Evolutionary conservation across 2,888 invertebrate species (phyloP).

Genomic region (Callyntrura guangdongensis): DNA sequence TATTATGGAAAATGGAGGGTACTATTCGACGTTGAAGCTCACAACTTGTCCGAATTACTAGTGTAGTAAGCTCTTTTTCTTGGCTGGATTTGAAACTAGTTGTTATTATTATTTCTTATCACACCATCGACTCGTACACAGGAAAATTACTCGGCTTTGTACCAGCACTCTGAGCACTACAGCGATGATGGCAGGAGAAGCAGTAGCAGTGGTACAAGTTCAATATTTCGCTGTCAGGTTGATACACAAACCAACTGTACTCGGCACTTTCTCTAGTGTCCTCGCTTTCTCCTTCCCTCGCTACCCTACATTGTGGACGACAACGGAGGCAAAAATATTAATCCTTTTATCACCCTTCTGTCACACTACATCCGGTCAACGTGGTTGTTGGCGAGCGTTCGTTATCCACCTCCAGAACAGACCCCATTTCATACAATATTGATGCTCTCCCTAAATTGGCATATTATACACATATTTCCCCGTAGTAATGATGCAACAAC

Average conservation of each 20-base stretch:
- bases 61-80: no score
- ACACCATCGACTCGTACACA: neutral
- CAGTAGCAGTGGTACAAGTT: neutral
- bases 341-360: conserved; percentile 39
- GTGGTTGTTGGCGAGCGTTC: neutral
- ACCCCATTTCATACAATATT: no score
- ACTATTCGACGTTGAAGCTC: no score
- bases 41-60: no score
- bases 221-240: conserved; percentile 17
- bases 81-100: no score
- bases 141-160: neutral
- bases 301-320: no score
- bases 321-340: conserved; percentile 18
- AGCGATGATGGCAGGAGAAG: neutral
- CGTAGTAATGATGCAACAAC: no score
- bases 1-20: no score
- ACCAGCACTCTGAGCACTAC: neutral
- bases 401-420: neutral
- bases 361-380: conserved; percentile 12
- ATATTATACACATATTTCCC: no score
- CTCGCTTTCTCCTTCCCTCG: neutral
- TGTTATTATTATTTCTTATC: neutral
- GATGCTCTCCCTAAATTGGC: no score
- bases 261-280: neutral
- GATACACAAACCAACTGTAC: neutral